Conservation (phyloP, 2,888 invertebrate genomes). For the Mimumesa dahlbomi region DNA sequence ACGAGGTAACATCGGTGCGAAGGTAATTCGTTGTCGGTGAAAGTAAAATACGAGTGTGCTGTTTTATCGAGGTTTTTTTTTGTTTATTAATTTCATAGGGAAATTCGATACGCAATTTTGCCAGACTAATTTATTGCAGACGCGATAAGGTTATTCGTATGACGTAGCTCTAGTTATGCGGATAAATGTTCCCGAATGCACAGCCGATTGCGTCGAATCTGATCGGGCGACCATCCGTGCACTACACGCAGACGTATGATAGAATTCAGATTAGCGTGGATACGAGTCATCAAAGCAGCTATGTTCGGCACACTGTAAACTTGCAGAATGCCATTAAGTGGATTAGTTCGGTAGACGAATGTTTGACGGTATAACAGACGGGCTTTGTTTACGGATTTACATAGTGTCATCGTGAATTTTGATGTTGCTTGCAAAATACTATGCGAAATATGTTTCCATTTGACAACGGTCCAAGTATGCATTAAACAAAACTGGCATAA, state of each 20-base stretch:
- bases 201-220: slow-evolving; percentile 6
- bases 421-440: too few relatives aligned
- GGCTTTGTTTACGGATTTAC: too few relatives aligned
- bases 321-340: slow-evolving; percentile 10
- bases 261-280: slow-evolving; percentile 39
- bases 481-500: too few relatives aligned
- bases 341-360: slow-evolving; percentile 26
- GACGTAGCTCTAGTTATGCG: slow-evolving; percentile 21
- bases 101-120: too few relatives aligned
- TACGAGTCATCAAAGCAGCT: slow-evolving; percentile 35
- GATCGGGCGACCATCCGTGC: slow-evolving; percentile 23
- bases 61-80: too few relatives aligned
- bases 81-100: too few relatives aligned
- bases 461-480: background rate
- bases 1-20: too few relatives aligned
- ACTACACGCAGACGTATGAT: slow-evolving; percentile 14
- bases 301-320: slow-evolving; percentile 17
- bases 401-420: background rate
- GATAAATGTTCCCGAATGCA: slow-evolving; percentile 13
- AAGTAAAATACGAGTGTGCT: too few relatives aligned
- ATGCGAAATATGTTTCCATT: background rate
- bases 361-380: background rate
- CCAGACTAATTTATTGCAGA: too few relatives aligned
- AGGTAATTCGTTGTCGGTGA: too few relatives aligned
- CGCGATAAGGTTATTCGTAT: too few relatives aligned